Evolutionary conservation across 2,888 invertebrate species (phyloP).

Genomic region (Lapara coniferarum): DNA sequence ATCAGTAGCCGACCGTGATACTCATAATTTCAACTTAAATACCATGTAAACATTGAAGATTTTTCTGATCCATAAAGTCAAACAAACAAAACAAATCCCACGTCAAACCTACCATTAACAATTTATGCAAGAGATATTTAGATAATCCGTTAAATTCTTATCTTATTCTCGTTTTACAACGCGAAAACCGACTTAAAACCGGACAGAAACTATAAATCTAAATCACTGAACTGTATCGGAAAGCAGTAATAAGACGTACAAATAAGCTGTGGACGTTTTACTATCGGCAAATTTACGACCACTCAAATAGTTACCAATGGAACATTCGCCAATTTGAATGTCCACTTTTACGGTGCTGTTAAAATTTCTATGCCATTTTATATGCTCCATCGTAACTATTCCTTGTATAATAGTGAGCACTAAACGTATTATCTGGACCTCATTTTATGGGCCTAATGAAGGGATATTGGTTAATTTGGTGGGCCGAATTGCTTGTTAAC

Average conservation of each 20-base stretch:
- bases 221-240: constrained; percentile 30
- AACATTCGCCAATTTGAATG: constrained; percentile 47
- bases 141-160: too few species aligned
- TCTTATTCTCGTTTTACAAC: neutral
- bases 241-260: constrained; percentile 34
- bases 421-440: constrained; percentile 38
- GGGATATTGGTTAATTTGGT: constrained; percentile 43
- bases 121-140: too few species aligned
- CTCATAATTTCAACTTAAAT: too few species aligned
- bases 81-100: too few species aligned
- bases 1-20: too few species aligned
- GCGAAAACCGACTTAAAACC: neutral
- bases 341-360: constrained; percentile 35
- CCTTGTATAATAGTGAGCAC: constrained; percentile 32
- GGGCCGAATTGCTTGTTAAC: constrained; percentile 40
- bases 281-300: constrained; percentile 43
- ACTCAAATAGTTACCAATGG: constrained; percentile 45
- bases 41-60: too few species aligned
- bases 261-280: constrained; percentile 47
- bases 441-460: constrained; percentile 45
- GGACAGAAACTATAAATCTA: neutral
- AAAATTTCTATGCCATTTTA: constrained; percentile 28
- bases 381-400: constrained; percentile 28
- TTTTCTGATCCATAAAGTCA: too few species aligned
- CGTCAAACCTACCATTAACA: too few species aligned